These are phyloP conservation scores for Noctua janthe DNA, from an alignment of 2,888 invertebrate genomes.

Conservation along the genomic window DNA sequence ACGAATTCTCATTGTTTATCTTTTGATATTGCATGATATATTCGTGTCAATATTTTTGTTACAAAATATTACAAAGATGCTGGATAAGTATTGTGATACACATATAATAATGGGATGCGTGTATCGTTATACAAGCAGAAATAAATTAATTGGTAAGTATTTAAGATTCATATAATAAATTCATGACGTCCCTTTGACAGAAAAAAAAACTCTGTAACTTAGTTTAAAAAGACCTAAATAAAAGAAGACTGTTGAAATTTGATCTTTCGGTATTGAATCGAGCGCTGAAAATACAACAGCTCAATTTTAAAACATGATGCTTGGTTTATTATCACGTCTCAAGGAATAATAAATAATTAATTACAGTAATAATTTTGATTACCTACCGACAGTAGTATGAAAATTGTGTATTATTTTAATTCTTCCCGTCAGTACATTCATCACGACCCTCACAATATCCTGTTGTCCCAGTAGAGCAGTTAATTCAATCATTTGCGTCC, in stretches of 20 bases:
- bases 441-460: conserved; percentile 51
- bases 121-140: neutral
- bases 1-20: neutral
- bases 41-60: conserved; percentile 57
- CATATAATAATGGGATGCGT: neutral
- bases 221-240: neutral
- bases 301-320: neutral
- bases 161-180: neutral
- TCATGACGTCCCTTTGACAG: neutral
- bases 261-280: neutral
- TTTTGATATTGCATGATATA: conserved; percentile 47
- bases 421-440: conserved; percentile 43
- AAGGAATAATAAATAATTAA: neutral
- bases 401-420: conserved; percentile 42
- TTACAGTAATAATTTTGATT: neutral
- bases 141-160: neutral
- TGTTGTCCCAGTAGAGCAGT: conserved; percentile 51
- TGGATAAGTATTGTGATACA: conserved; percentile 23
- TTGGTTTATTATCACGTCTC: neutral
- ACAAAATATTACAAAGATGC: conserved; percentile 49
- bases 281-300: neutral
- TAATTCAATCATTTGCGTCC: conserved; percentile 60
- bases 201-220: no score
- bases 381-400: neutral
- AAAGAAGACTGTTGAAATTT: neutral